A percentile compares a stretch with the other conserved stretches of the same genome.
phyloP scores from a whole-genome alignment of 2,888 invertebrate species.

The Dicyrtomina minuta region DNA sequence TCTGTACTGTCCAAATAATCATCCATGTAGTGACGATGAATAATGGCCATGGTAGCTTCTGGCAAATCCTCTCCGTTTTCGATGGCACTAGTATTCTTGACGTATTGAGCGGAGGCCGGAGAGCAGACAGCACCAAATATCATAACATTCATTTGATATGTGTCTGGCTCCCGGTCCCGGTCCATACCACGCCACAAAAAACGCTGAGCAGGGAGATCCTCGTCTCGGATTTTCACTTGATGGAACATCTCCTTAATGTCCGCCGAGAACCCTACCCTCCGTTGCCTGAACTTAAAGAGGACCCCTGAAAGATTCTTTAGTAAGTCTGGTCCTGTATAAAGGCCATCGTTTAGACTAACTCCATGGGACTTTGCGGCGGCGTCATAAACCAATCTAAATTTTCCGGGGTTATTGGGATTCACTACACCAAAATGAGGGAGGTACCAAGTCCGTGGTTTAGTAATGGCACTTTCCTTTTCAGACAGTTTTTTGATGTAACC shows the following conservation, averaged over 20 bases:
- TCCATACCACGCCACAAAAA: constrained; percentile 37
- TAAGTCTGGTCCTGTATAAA: constrained; percentile 41
- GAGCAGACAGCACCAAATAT: too few relatives aligned
- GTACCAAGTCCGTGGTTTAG: too few relatives aligned
- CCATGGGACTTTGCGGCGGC: constrained; percentile 34
- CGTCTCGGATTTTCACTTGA: constrained; percentile 27
- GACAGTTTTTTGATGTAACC: too few relatives aligned
- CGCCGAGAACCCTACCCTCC: constrained; percentile 19
- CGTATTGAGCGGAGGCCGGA: too few relatives aligned
- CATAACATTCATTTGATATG: neutral
- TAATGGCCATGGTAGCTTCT: too few relatives aligned
- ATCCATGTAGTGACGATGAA: too few relatives aligned
- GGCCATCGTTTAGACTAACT: constrained; percentile 36
- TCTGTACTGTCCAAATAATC: too few relatives aligned
- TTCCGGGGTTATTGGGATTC: constrained; percentile 44
- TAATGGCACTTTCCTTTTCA: neutral
- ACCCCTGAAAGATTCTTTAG: constrained; percentile 31
- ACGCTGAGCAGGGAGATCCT: too few relatives aligned
- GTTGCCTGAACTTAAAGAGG: constrained; percentile 37
- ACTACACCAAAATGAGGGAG: too few relatives aligned
- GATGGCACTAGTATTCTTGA: too few relatives aligned
- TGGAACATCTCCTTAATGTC: constrained; percentile 45
- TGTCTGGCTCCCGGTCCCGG: neutral
- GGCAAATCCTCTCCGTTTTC: too few relatives aligned
- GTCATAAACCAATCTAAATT: constrained; percentile 46